Base-by-base conservation (phyloP, 2,113 vertebrate genomes). In the Lycaon pictus region DNA sequence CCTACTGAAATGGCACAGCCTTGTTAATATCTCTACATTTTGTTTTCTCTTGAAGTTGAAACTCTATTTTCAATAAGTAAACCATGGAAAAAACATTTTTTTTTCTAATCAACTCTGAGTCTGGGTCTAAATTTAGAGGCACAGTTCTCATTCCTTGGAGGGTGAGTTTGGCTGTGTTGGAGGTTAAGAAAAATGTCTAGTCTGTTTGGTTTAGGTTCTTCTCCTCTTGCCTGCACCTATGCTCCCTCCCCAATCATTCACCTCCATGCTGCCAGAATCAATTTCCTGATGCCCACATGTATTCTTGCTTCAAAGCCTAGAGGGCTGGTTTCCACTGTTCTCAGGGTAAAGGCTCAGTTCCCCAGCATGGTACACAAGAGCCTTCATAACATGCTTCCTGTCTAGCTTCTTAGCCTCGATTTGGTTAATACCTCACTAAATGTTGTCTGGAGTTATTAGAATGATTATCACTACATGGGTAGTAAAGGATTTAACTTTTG, bases 161-260 rank as follows among this genome's bases (percentile, higher is more conserved):
- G 32, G 3, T 62, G 32, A 43, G 27, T 72, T 19, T 22, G 43
- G n/a, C n/a, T 25, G 23, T n/a, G 17, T 22, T 27, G 2, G 60
- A 63, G 8, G 3, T 37, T 62, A 16, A 58, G 55, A 56, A 56
- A 76, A 53, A 6, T 11, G 35, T 29, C 48, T 13, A 6, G 43
- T 35, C 22, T 53, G 29, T 77, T 32, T 12, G 37, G 20, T 11
- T 69, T 17, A 0, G 11, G 13, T 51, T 79, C 55, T 16, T 8
- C n/a, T 56, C 3, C 0, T 29, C 48, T 43, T 0, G 3, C 27
- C 71, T 79, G 7, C 11, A 2, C 62, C 15, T 9, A 10, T 25
- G 27, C 5, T 71, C 2, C 3, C 32, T 3, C 22, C 19, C 48
- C 32, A 53, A 5, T 58, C 56, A 32, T 2, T 32, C 29, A 13